phyloP scores from a whole-genome alignment of 1,140 invertebrate species.

The Elymnias hypermnestra region DNA sequence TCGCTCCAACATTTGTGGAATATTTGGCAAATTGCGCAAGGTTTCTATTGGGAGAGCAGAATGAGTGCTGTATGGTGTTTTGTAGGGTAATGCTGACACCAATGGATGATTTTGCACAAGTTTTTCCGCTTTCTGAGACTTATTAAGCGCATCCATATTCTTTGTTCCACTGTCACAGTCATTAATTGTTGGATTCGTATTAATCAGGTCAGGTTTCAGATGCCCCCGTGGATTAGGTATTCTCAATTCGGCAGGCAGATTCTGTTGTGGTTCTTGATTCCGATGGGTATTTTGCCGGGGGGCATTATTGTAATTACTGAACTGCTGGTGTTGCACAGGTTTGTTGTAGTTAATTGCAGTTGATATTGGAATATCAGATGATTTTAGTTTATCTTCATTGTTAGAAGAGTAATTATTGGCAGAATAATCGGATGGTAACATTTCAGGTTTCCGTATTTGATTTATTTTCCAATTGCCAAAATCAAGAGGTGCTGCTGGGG shows the following conservation, averaged over 20 bases:
- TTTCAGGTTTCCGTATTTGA: conserved; percentile 49
- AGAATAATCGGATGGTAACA: conserved; percentile 54
- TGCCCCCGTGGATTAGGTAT: conserved; percentile 57
- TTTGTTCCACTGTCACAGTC: conserved; percentile 37
- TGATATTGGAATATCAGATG: conserved; percentile 28
- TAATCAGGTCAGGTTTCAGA: conserved; percentile 45
- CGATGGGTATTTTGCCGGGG: conserved; percentile 38
- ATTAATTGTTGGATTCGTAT: conserved; percentile 28
- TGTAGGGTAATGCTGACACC: conserved; percentile 49
- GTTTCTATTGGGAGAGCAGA: conserved; percentile 59
- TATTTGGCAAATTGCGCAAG: conserved; percentile 74
- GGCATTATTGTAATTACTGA: conserved; percentile 46
- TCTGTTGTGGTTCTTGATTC: conserved; percentile 49
- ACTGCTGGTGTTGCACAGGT: conserved; percentile 48
- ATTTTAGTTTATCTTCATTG: conserved; percentile 47
- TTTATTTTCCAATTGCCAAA: conserved; percentile 66
- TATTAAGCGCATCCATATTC: conserved; percentile 40
- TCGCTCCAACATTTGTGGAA: conserved; percentile 79
- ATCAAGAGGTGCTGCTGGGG: conserved; percentile 41
- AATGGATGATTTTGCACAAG: conserved; percentile 48
- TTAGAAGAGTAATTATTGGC: conserved; percentile 34
- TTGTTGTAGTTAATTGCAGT: conserved; percentile 55
- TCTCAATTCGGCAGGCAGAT: conserved; percentile 44
- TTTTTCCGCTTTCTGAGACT: conserved; percentile 57
- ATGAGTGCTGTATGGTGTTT: conserved; percentile 56